These are phyloP conservation scores for Coelogynopora nodosa DNA, from an alignment of 2,888 invertebrate species.

Conservation along the genomic window DNA sequence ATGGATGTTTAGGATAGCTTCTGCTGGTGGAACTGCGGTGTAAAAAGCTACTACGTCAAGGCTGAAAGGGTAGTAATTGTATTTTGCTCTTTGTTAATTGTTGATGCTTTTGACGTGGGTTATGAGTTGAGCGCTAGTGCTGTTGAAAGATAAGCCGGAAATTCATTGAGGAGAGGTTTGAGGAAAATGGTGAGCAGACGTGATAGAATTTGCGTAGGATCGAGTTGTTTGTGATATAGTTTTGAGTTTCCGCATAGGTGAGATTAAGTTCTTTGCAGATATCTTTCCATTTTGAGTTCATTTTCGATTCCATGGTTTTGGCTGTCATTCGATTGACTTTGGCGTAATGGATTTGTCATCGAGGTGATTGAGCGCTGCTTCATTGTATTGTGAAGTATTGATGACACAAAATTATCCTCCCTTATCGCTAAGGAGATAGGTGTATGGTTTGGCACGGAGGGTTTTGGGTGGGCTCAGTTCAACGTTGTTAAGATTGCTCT, in stretches of 20 bases:
- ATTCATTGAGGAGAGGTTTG: neutral
- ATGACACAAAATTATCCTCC: slow-evolving; percentile 17
- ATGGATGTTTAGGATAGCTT: too few species aligned
- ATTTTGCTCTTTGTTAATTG: too few species aligned
- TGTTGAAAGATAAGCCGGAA: neutral
- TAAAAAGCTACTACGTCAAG: too few species aligned
- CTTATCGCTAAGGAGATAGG: slow-evolving; percentile 8
- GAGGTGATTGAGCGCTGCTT: slow-evolving; percentile 6
- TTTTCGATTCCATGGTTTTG: neutral
- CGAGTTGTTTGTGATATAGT: neutral
- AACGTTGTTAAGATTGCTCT: slow-evolving; percentile 5
- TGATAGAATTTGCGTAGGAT: neutral
- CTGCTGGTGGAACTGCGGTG: too few species aligned
- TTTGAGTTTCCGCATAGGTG: too few species aligned
- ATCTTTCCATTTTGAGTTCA: neutral
- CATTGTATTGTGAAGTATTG: slow-evolving; percentile 28
- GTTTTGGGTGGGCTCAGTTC: slow-evolving; percentile 23
- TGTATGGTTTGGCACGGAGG: neutral
- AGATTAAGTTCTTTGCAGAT: neutral
- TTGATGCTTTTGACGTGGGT: too few species aligned
- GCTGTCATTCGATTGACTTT: neutral
- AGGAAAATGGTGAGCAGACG: neutral
- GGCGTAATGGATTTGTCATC: slow-evolving; percentile 29
- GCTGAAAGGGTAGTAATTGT: too few species aligned
- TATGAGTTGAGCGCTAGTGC: too few species aligned